Evolutionary conservation across 2,113 vertebrate genomes (phyloP).

Genomic region (Scomber colias): DNA sequence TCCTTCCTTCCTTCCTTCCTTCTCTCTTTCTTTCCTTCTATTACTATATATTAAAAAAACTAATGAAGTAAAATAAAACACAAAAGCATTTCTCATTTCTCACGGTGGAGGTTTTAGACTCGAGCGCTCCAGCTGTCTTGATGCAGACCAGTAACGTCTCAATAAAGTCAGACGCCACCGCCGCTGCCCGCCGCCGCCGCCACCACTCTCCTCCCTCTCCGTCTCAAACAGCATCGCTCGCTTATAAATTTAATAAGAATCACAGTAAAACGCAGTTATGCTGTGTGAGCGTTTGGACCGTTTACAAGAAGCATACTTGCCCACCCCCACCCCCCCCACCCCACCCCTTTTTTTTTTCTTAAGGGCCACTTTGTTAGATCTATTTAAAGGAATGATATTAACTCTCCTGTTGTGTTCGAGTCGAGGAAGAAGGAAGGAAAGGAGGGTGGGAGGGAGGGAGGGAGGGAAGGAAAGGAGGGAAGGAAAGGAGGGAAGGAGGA

Average conservation of each 20-base stretch:
- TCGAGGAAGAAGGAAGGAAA: too few relatives aligned
- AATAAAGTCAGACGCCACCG: constrained; percentile 50
- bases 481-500: too few relatives aligned
- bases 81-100: not conserved
- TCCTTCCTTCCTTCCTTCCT: too few relatives aligned
- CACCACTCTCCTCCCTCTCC: constrained; percentile 25
- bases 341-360: not conserved
- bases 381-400: not conserved
- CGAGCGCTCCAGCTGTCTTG: constrained; percentile 16
- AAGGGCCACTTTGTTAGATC: constrained; percentile 36
- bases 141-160: constrained; percentile 52
- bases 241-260: constrained; percentile 69
- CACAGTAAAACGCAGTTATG: constrained; percentile 60
- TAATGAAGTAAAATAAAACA: too few relatives aligned
- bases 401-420: not conserved
- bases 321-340: not conserved
- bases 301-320: constrained; percentile 53
- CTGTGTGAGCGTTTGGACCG: constrained; percentile 30
- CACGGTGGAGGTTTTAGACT: not conserved
- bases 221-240: constrained; percentile 61
- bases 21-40: too few relatives aligned
- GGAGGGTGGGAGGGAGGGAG: too few relatives aligned
- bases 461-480: too few relatives aligned
- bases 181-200: not conserved
- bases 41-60: too few relatives aligned